These are phyloP conservation scores for Diploptera punctata DNA, from an alignment of 2,888 invertebrate genomes.

Conservation along the genomic window DNA sequence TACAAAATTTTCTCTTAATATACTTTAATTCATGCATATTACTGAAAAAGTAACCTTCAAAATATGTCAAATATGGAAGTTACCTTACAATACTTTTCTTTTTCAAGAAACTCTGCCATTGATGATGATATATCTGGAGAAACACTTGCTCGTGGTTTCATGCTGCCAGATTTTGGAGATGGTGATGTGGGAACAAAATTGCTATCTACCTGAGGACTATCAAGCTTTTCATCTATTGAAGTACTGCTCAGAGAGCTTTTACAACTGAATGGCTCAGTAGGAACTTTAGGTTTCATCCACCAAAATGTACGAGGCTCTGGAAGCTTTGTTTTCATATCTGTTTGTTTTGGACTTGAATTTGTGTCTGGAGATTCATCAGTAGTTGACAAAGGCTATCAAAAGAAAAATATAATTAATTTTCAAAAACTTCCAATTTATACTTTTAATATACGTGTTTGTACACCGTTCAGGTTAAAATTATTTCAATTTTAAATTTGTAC, in stretches of 20 bases:
- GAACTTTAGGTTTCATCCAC: not conserved
- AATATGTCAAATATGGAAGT: not conserved
- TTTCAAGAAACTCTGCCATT: constrained; percentile 36
- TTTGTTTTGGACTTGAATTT: not conserved
- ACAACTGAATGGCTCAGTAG: not conserved
- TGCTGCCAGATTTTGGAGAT: not conserved
- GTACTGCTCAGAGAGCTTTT: not conserved
- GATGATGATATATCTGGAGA: constrained; percentile 21
- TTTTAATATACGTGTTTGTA: not conserved
- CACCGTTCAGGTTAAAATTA: too few relatives aligned
- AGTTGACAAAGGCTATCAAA: not conserved
- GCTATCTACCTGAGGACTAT: not conserved
- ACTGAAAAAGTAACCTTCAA: not conserved
- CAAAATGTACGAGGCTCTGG: not conserved
- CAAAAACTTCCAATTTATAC: not conserved
- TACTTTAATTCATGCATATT: not conserved
- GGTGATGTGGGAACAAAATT: not conserved
- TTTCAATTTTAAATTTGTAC: too few relatives aligned
- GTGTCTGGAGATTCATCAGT: not conserved
- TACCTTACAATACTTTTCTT: constrained; percentile 25
- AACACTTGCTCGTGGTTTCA: not conserved
- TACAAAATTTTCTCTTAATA: not conserved
- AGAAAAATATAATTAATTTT: not conserved
- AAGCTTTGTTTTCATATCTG: not conserved
- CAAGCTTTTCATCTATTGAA: too few relatives aligned